Evolutionary conservation across 2,797 vertebrate genomes (phyloP).

Genomic region (Yasuhikotakia modesta): DNA sequence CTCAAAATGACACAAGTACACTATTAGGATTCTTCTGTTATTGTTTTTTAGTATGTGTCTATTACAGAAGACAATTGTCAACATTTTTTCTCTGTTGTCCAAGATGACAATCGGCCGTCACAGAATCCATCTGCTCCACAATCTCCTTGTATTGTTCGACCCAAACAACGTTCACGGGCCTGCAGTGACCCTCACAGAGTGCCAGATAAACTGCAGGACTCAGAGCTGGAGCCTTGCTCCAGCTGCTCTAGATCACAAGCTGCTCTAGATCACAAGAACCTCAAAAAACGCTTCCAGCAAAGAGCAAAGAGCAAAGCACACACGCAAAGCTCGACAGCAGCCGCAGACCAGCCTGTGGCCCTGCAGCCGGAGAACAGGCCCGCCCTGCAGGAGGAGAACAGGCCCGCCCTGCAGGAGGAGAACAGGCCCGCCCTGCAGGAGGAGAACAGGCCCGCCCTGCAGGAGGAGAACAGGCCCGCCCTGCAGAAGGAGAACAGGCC

Average conservation of each 20-base stretch:
- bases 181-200: constrained; percentile 67
- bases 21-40: too few relatives aligned
- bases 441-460: too few relatives aligned
- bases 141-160: constrained; percentile 83
- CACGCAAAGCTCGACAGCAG: constrained; percentile 66
- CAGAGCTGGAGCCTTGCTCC: too few relatives aligned
- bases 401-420: too few relatives aligned
- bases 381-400: too few relatives aligned
- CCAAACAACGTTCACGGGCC: constrained; percentile 80
- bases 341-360: constrained; percentile 55
- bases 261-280: constrained; percentile 68
- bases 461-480: too few relatives aligned
- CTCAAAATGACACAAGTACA: too few relatives aligned
- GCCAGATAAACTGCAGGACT: constrained; percentile 63
- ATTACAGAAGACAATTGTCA: neutral
- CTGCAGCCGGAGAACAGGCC: constrained; percentile 80
- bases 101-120: constrained; percentile 71
- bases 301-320: constrained; percentile 67
- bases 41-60: neutral
- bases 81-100: constrained; percentile 15
- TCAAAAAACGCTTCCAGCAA: constrained; percentile 74
- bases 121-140: constrained; percentile 64
- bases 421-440: too few relatives aligned
- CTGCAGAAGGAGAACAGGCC: too few relatives aligned
- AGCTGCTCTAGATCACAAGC: constrained; percentile 72